Conservation (phyloP, 1,140 invertebrate genomes). For the Lerema accius region DNA sequence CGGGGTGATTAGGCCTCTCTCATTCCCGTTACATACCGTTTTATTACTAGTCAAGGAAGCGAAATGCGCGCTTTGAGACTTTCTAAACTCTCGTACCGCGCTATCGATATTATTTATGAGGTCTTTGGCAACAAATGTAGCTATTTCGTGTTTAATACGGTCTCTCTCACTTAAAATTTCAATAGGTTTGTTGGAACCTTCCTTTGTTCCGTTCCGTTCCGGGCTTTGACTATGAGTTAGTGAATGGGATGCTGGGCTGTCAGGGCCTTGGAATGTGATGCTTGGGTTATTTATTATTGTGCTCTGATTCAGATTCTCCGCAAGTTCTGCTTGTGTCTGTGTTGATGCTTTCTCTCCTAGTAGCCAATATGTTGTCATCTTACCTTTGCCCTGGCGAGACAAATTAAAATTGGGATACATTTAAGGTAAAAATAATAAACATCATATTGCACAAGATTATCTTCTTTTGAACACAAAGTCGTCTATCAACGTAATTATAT, state of each 20-base stretch:
- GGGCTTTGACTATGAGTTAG: slow-evolving; percentile 70
- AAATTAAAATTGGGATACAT: no score
- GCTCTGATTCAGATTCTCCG: slow-evolving; percentile 42
- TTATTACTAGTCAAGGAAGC: slow-evolving; percentile 44
- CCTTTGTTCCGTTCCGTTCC: slow-evolving; percentile 59
- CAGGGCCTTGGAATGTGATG: slow-evolving; percentile 77
- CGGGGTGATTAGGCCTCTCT: slow-evolving; percentile 66
- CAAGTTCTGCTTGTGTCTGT: slow-evolving; percentile 11
- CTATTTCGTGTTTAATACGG: slow-evolving; percentile 76
- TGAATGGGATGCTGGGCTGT: slow-evolving; percentile 73
- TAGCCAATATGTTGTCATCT: slow-evolving; percentile 95
- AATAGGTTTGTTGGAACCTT: slow-evolving; percentile 44
- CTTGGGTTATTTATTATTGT: slow-evolving; percentile 63
- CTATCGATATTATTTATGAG: slow-evolving; percentile 75
- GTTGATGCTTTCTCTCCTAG: slow-evolving; percentile 84
- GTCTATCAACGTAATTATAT: no score
- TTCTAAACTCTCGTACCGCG: slow-evolving; percentile 69
- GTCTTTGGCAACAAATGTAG: slow-evolving; percentile 76
- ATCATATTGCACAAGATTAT: neutral
- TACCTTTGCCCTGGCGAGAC: slow-evolving; percentile 96
- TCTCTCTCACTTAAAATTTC: slow-evolving; percentile 69
- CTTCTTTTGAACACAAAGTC: no score
- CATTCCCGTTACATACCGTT: slow-evolving; percentile 64
- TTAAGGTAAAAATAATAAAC: neutral
- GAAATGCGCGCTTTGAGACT: slow-evolving; percentile 68